Evolutionary conservation across 2,888 invertebrate genomes (phyloP).

Genomic region (Aleiodes leptofemur): DNA sequence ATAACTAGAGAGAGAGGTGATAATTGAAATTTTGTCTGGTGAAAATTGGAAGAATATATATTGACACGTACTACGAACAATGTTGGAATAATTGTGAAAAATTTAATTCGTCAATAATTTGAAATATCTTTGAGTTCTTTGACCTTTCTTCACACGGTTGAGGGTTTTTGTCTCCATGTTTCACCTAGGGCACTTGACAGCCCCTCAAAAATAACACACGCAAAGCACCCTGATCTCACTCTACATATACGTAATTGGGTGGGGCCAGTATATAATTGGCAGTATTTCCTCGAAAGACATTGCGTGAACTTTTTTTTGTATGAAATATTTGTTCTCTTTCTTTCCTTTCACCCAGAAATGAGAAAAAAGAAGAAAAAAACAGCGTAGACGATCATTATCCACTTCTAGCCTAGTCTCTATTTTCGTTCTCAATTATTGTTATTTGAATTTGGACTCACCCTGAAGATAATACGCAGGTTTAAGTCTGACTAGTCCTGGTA

Average conservation of each 20-base stretch:
- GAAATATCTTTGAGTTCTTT: constrained; percentile 8
- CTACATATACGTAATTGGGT: constrained; percentile 31
- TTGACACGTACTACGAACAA: no score
- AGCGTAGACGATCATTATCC: constrained; percentile 31
- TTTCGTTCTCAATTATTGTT: constrained; percentile 29
- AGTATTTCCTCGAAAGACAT: constrained; percentile 34
- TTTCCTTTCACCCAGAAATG: constrained; percentile 17
- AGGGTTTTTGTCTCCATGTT: constrained; percentile 18
- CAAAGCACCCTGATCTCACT: constrained; percentile 44
- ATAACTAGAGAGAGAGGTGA: constrained; percentile 50
- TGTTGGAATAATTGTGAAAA: no score
- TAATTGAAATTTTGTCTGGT: constrained; percentile 64
- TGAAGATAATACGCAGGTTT: constrained; percentile 85
- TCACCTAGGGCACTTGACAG: constrained; percentile 27
- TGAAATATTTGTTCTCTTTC: neutral
- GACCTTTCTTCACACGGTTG: neutral
- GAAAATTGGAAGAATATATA: constrained; percentile 15
- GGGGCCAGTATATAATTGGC: constrained; percentile 39
- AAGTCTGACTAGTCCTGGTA: constrained; percentile 82
- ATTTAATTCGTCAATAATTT: neutral
- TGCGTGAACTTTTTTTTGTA: constrained; percentile 6
- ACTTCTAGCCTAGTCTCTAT: neutral
- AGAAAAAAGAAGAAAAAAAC: neutral
- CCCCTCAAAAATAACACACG: constrained; percentile 38
- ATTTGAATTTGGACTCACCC: constrained; percentile 77